Evolutionary conservation across 2,113 vertebrate species (phyloP).

Genomic region (Myanophis thanlyinensis): DNA sequence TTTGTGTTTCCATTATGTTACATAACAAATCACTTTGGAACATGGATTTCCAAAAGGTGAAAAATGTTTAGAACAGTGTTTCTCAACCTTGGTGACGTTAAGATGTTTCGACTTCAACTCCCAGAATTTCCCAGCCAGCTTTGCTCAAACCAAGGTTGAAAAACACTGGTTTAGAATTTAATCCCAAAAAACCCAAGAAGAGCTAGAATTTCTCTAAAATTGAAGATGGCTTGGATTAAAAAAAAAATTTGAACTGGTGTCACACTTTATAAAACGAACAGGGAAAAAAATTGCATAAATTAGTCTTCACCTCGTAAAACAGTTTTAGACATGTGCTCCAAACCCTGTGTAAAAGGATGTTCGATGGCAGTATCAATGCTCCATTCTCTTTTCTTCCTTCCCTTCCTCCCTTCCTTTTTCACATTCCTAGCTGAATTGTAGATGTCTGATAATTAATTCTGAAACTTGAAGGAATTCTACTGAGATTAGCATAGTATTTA

Average conservation of each 20-base stretch:
- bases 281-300: neutral
- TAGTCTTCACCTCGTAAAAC: neutral
- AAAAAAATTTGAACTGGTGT: neutral
- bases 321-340: conserved; percentile 28
- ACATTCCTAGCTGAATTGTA: conserved; percentile 45
- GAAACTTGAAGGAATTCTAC: conserved; percentile 21
- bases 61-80: too few relatives aligned
- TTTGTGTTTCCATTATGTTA: neutral
- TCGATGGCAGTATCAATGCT: conserved; percentile 33
- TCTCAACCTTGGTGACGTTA: too few relatives aligned
- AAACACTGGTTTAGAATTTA: neutral
- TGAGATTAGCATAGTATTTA: conserved; percentile 4
- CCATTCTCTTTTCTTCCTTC: neutral
- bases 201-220: neutral
- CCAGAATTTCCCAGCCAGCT: too few relatives aligned
- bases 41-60: neutral
- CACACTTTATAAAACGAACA: conserved; percentile 13
- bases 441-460: conserved; percentile 29
- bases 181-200: neutral
- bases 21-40: neutral
- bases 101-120: too few relatives aligned
- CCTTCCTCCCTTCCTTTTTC: neutral
- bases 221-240: neutral
- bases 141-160: too few relatives aligned
- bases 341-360: conserved; percentile 33